These are phyloP conservation scores for Melanerpes aurifrons DNA, from an alignment of 2,113 vertebrate genomes.

Conservation along the genomic window DNA sequence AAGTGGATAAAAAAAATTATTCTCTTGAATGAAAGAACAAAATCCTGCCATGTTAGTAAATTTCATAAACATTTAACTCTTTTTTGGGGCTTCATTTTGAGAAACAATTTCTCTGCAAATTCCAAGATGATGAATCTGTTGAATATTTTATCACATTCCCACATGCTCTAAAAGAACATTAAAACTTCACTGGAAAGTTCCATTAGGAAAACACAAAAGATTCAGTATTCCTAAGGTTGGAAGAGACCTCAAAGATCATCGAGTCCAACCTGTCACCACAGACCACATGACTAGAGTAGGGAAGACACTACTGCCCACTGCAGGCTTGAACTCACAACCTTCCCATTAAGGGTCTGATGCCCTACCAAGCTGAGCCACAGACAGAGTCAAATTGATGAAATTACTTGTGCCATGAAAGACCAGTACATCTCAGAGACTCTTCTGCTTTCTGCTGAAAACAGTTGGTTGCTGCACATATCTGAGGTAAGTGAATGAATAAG, in stretches of 20 bases:
- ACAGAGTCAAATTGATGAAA: no score
- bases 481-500: background rate
- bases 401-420: background rate
- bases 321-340: no score
- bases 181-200: background rate
- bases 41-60: background rate
- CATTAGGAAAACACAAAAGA: background rate
- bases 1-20: background rate
- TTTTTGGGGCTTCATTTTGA: background rate
- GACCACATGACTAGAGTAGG: no score
- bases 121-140: background rate
- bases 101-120: background rate
- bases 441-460: background rate
- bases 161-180: background rate
- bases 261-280: no score
- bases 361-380: no score
- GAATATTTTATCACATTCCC: slow-evolving; percentile 37
- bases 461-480: background rate
- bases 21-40: background rate
- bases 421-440: background rate
- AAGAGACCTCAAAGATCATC: no score
- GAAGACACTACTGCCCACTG: no score
- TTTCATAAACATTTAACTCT: background rate
- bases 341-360: no score
- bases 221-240: no score